phyloP scores from a whole-genome alignment of 2,113 vertebrate genomes.

The Varanus komodoensis region DNA sequence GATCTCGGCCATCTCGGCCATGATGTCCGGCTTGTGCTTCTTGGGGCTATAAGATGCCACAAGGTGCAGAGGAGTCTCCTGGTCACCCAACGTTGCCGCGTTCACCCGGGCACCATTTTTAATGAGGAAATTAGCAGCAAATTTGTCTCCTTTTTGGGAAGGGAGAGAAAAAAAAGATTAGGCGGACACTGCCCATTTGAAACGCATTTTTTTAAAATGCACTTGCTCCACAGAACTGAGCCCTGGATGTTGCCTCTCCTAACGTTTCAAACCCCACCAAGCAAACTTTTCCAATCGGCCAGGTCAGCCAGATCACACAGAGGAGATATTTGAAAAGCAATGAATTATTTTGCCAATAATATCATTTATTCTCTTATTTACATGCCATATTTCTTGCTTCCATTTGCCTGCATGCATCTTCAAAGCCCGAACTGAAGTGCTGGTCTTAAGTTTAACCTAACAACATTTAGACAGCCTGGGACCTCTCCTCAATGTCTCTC shows the following conservation, averaged over 20 bases:
- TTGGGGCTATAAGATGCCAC: conserved; percentile 92
- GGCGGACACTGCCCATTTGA: no score
- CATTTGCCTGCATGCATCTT: no score
- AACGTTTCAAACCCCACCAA: not conserved
- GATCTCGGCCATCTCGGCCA: conserved; percentile 91
- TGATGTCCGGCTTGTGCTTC: conserved; percentile 87
- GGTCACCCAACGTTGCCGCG: conserved; percentile 90
- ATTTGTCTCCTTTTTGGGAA: conserved; percentile 88
- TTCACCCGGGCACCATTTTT: conserved; percentile 93
- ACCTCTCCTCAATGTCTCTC: no score
- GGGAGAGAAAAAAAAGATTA: conserved; percentile 29
- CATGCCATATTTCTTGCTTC: no score
- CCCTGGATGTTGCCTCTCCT: not conserved
- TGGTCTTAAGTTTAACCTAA: no score
- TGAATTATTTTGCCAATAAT: not conserved
- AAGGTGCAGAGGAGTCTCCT: conserved; percentile 95
- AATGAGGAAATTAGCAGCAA: conserved; percentile 94
- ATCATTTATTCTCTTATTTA: not conserved
- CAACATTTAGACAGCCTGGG: no score
- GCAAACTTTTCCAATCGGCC: not conserved
- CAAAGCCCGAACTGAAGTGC: no score
- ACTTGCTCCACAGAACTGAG: not conserved
- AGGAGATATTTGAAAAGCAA: not conserved
- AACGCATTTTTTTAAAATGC: not conserved
- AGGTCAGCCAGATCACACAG: not conserved